A percentile compares a stretch with the other conserved stretches of the same genome.
Conservation (phyloP, 2,888 invertebrate genomes). For the Ferdinandea cuprea region DNA sequence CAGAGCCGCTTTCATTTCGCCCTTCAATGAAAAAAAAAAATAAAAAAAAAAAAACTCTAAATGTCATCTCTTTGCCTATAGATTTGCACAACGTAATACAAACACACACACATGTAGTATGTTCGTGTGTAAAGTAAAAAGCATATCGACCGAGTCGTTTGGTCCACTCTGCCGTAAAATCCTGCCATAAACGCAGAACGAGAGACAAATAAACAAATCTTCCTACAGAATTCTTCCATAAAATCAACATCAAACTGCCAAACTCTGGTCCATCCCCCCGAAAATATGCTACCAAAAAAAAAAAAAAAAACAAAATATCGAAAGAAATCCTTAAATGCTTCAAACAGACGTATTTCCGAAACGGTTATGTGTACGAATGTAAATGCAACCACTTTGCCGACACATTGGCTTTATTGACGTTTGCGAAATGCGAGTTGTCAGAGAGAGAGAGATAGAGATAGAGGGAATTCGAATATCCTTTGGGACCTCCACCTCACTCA, state of each 20-base stretch:
- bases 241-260: conserved; percentile 66
- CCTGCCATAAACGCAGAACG: conserved; percentile 70
- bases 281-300: not conserved
- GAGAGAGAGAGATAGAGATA: conserved; percentile 61
- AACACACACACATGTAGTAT: too few relatives aligned
- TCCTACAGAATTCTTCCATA: conserved; percentile 62
- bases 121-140: too few relatives aligned
- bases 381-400: conserved; percentile 75
- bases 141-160: conserved; percentile 41
- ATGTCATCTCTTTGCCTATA: conserved; percentile 58
- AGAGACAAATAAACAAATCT: conserved; percentile 73
- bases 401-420: conserved; percentile 75
- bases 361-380: conserved; percentile 74
- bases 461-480: conserved; percentile 65
- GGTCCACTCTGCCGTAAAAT: conserved; percentile 70
- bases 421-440: conserved; percentile 67
- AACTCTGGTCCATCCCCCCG: not conserved
- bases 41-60: conserved; percentile 43
- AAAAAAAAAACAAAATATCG: conserved; percentile 24
- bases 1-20: conserved; percentile 58
- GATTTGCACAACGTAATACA: not conserved
- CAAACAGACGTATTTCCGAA: conserved; percentile 73
- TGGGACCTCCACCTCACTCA: conserved; percentile 39
- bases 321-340: conserved; percentile 73
- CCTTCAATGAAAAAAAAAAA: conserved; percentile 50